Evolutionary conservation across 2,888 invertebrate species (phyloP).

Genomic region (Chaitophorus viminalis): DNA sequence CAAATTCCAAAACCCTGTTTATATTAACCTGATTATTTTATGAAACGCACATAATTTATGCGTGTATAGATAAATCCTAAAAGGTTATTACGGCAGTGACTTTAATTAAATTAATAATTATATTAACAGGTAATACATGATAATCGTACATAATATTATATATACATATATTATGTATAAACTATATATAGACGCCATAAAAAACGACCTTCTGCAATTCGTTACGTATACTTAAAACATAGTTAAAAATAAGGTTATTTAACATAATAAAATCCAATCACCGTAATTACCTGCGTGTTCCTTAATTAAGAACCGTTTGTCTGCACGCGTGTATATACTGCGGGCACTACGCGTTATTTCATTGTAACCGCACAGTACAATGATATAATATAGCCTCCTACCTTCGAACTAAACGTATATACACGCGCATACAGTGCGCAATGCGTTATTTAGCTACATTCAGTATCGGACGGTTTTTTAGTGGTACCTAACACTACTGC

Average conservation of each 20-base stretch:
- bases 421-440: too few species aligned
- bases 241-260: slow-evolving; percentile 36
- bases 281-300: slow-evolving; percentile 21
- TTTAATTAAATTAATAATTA: slow-evolving; percentile 31
- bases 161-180: not conserved
- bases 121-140: not conserved
- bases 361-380: not conserved
- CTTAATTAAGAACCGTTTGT: slow-evolving; percentile 32
- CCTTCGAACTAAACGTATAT: not conserved
- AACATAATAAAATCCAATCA: slow-evolving; percentile 46
- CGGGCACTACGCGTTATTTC: not conserved
- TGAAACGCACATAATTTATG: not conserved
- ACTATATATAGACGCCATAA: not conserved
- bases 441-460: not conserved
- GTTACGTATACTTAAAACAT: slow-evolving; percentile 17
- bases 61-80: not conserved
- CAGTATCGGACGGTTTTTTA: not conserved
- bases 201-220: slow-evolving; percentile 9
- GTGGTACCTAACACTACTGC: not conserved
- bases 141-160: not conserved
- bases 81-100: not conserved
- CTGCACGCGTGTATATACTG: not conserved
- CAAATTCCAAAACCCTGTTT: too few species aligned
- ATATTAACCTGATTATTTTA: not conserved
- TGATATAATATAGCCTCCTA: not conserved